Percentiles rank a stretch among this genome's conserved stretches.
These are phyloP conservation scores for Tauraco hartlaubi DNA, from an alignment of 2,797 vertebrate genomes.

Conservation along the genomic window DNA sequence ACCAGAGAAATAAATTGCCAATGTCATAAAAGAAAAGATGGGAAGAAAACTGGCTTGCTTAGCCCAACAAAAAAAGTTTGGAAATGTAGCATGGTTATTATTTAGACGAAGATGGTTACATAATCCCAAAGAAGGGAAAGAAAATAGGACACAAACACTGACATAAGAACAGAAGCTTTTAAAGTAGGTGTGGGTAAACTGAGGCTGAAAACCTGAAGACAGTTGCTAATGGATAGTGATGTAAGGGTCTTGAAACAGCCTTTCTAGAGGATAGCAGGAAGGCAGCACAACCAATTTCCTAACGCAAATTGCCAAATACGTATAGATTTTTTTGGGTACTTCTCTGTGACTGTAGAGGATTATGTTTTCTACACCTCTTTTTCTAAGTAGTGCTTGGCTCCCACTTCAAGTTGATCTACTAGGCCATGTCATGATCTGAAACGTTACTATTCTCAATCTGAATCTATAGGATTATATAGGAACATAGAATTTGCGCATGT, in stretches of 20 bases:
- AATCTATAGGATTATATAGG: not conserved
- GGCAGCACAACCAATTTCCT: not conserved
- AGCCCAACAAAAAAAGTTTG: not conserved
- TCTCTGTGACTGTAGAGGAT: not conserved
- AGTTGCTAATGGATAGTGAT: not conserved
- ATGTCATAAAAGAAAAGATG: not conserved
- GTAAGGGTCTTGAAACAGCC: not conserved
- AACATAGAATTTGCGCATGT: not conserved
- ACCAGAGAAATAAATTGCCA: not conserved
- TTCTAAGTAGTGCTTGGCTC: not conserved
- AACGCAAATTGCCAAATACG: not conserved
- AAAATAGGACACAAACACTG: not conserved
- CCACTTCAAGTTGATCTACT: not conserved
- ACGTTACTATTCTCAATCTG: not conserved
- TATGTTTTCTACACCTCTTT: accelerated
- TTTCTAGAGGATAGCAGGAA: not conserved
- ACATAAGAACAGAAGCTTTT: not conserved
- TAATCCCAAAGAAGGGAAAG: not conserved
- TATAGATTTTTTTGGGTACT: not conserved
- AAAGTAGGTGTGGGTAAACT: not conserved
- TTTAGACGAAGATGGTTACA: not conserved
- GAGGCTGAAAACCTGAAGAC: not conserved
- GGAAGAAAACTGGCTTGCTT: not conserved
- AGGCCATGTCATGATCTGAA: not conserved
- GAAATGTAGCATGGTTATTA: not conserved